A percentile compares a stretch with the other conserved stretches of the same genome.
phyloP scores from a whole-genome alignment of 2,888 invertebrate genomes.

The Megaustenia siamemsis region DNA sequence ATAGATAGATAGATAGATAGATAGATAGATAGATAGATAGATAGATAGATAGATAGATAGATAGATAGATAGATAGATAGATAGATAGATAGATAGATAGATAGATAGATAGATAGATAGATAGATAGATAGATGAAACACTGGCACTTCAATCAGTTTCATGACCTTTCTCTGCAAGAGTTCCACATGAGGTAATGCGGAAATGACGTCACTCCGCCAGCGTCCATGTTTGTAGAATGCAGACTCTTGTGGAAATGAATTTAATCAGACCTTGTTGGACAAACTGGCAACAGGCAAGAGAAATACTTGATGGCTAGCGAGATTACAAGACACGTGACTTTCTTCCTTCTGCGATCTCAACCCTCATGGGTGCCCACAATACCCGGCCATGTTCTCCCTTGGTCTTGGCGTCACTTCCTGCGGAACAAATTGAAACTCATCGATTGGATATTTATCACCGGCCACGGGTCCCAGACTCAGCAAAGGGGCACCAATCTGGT shows the following conservation, averaged over 20 bases:
- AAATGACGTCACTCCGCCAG: not conserved
- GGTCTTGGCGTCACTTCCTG: slow-evolving; percentile 42
- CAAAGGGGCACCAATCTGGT: slow-evolving; percentile 49
- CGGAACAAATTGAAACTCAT: slow-evolving; percentile 55
- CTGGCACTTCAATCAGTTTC: not conserved
- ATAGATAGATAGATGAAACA: too few relatives aligned
- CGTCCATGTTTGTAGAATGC: not conserved
- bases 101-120: not conserved
- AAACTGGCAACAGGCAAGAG: slow-evolving; percentile 25
- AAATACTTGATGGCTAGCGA: not conserved
- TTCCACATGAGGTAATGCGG: not conserved
- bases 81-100: not conserved
- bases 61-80: not conserved
- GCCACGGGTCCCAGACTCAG: slow-evolving; percentile 18
- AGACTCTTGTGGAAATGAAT: slow-evolving; percentile 22
- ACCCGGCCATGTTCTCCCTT: slow-evolving; percentile 21
- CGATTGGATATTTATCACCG: slow-evolving; percentile 55
- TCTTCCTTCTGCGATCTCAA: slow-evolving; percentile 5
- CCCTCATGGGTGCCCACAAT: slow-evolving; percentile 35
- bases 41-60: not conserved
- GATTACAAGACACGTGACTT: slow-evolving; percentile 41
- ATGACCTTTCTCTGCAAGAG: not conserved
- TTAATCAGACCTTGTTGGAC: slow-evolving; percentile 25
- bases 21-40: not conserved
- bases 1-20: not conserved